Base-by-base conservation (phyloP, 2,113 vertebrate genomes). In the Dasyornis broadbenti region DNA sequence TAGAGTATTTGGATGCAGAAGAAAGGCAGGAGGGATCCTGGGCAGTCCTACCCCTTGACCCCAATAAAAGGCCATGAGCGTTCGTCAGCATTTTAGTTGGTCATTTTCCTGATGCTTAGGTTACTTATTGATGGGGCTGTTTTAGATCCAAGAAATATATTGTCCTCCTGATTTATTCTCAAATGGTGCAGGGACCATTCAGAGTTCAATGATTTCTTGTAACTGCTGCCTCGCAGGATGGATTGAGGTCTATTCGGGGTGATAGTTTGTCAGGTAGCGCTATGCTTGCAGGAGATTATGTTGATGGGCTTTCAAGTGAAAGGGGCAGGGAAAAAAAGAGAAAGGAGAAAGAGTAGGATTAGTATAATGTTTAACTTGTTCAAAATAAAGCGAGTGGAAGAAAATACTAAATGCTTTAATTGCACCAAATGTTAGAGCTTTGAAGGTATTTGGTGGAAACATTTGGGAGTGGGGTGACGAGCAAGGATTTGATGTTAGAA, bases 231-330 rank as follows among this genome's bases (percentile, higher is more conserved):
- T 90, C 0, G 3, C 59, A 93, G 94, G 92, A 96, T 72, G 91
- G 86, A 94, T 87, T 80, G 90, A 57, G 52, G 77, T 93, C 92
- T 95, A 33, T 96, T 86, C 20, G 42, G 82, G 72, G 68, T 82
- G 75, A 87, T 92, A 64, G 78, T 59, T 92, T 86, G 77, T 89
- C 71, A 78, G 50, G 76, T 79, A 64, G 31, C 86, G 73, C 93
- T 91, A 40, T 82, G 82, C 91, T 96, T 93, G 90, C 90, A 85
- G 45, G 85, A 96, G 94, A 96, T 96, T 96, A 96, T 88, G 89
- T 94, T 97, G 96, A 96, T 97, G 94, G 60, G 93, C 90, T 96
- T 96, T 96, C 93, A 96, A 96, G 93, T 95, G 90, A 96, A 96
- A 95, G 94, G 94, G 89, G 94, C 95, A 95, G 89, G 82, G 56